A percentile compares a stretch with the other conserved stretches of the same genome.
Evolutionary conservation across 2,113 vertebrate genomes (phyloP).

Genomic region (Psophia crepitans): DNA sequence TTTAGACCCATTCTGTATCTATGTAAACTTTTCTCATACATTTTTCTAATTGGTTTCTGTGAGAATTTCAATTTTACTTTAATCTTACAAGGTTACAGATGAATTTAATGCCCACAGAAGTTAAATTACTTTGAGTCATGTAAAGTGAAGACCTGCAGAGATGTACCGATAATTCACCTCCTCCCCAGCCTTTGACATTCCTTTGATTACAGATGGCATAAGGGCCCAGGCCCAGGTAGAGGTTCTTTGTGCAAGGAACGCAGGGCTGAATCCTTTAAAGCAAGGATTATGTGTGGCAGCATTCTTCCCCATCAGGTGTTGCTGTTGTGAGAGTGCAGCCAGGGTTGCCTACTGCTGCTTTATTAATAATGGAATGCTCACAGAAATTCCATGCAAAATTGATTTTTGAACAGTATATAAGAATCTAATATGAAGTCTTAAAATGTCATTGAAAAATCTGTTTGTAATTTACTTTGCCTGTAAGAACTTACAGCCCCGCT

Average conservation of each 20-base stretch:
- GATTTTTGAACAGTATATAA: constrained; percentile 76
- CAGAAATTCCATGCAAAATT: constrained; percentile 77
- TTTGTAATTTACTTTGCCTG: constrained; percentile 72
- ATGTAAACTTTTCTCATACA: background rate
- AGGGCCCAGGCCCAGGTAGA: background rate
- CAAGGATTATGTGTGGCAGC: background rate
- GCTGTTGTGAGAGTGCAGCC: constrained; percentile 33
- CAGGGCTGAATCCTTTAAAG: background rate
- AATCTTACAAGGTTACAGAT: background rate
- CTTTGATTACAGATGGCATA: background rate
- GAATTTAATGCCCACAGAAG: background rate
- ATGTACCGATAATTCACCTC: background rate
- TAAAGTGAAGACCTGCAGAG: background rate
- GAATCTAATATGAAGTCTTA: constrained; percentile 70
- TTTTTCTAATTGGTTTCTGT: background rate
- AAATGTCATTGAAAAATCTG: constrained; percentile 79
- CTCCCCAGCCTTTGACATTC: background rate
- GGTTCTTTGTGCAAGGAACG: background rate
- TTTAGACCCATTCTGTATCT: background rate
- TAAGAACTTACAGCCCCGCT: constrained; percentile 59
- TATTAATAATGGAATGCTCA: constrained; percentile 75
- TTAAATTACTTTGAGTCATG: background rate
- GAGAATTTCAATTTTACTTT: background rate
- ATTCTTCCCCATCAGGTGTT: constrained; percentile 34
- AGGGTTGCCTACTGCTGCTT: constrained; percentile 64